phyloP scores from a whole-genome alignment of 2,888 invertebrate genomes.

The Lydus trimaculatus region DNA sequence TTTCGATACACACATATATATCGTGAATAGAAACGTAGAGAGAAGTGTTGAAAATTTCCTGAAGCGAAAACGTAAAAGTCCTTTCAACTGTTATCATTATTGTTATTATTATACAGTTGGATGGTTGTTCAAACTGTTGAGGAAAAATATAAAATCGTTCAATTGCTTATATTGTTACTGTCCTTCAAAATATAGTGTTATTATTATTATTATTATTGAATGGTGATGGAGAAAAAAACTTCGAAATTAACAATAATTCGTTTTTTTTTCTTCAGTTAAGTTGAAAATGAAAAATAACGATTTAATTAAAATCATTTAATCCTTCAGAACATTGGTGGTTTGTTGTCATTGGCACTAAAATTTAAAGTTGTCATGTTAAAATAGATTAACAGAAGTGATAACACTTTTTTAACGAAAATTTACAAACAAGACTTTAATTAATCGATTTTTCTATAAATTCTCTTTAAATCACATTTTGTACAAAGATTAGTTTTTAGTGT shows the following conservation, averaged over 20 bases:
- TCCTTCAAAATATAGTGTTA: not conserved
- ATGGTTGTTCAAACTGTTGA: not conserved
- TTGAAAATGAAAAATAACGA: not conserved
- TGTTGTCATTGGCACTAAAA: constrained; percentile 29
- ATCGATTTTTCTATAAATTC: not conserved
- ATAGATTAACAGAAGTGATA: too few relatives aligned
- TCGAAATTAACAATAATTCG: not conserved
- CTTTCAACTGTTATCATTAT: not conserved
- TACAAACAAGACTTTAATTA: not conserved
- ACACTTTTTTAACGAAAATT: not conserved
- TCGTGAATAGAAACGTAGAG: not conserved
- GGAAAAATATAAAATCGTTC: not conserved
- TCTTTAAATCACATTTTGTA: too few relatives aligned
- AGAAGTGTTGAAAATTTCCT: not conserved
- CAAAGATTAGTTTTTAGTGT: too few relatives aligned
- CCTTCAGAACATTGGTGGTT: constrained; percentile 15
- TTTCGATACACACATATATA: not conserved
- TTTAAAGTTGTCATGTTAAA: constrained; percentile 5
- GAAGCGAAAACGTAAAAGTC: not conserved
- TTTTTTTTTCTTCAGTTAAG: too few relatives aligned
- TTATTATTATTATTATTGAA: not conserved
- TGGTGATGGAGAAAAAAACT: not conserved
- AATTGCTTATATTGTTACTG: not conserved
- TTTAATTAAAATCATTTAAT: constrained; percentile 19
- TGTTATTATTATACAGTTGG: not conserved